These are phyloP conservation scores for Drosophila ochracea DNA, from an alignment of 2,888 invertebrate genomes.

Conservation along the genomic window DNA sequence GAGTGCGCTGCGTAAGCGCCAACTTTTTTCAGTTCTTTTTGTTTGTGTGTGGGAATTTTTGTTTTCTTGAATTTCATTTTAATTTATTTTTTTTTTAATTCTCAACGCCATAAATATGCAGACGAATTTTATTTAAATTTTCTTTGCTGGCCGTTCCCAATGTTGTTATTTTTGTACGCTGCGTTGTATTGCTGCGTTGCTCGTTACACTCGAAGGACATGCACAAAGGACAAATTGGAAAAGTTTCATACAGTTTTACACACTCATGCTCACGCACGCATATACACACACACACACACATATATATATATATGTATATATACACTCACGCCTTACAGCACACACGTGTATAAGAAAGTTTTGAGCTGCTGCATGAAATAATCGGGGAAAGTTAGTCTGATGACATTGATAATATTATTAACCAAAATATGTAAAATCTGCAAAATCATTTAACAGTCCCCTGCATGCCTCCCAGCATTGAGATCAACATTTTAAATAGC, in stretches of 20 bases:
- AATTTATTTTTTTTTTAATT: conserved; percentile 29
- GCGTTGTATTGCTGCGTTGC: conserved; percentile 34
- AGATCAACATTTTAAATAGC: not conserved
- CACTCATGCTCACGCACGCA: conserved; percentile 17
- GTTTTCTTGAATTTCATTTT: conserved; percentile 6
- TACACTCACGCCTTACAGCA: conserved; percentile 16
- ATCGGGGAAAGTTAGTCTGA: conserved; percentile 45
- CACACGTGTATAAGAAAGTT: conserved; percentile 42
- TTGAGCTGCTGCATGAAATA: conserved; percentile 24
- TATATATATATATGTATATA: not conserved
- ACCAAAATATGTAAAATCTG: conserved; percentile 38
- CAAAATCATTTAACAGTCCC: conserved; percentile 23
- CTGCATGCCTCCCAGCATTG: no score
- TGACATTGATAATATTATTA: conserved; percentile 69
- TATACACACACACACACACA: not conserved
- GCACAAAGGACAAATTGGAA: conserved; percentile 71
- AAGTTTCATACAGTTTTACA: conserved; percentile 61
- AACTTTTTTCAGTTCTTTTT: conserved; percentile 46
- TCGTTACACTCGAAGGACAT: conserved; percentile 69
- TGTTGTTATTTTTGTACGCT: conserved; percentile 15
- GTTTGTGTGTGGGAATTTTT: conserved; percentile 7
- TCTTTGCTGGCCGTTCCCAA: conserved; percentile 50
- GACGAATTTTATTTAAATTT: conserved; percentile 71
- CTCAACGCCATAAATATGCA: conserved; percentile 64
- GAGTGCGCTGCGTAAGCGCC: conserved; percentile 48